phyloP scores from a whole-genome alignment of 2,113 vertebrate genomes.

The Rhinolophus ferrumequinum region DNA sequence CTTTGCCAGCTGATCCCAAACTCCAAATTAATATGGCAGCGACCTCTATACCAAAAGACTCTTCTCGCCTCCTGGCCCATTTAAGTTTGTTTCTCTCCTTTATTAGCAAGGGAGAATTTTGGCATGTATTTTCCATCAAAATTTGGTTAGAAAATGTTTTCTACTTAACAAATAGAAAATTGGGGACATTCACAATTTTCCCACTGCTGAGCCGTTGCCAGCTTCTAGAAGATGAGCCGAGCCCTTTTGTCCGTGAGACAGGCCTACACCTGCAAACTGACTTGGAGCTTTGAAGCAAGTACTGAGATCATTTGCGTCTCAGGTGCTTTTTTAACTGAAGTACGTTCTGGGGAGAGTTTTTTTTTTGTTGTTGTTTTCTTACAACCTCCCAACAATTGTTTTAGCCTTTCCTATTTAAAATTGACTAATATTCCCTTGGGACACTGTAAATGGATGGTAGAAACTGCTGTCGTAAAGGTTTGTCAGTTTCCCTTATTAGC shows the following conservation, averaged over 20 bases:
- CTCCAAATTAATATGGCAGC: background rate
- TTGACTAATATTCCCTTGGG: background rate
- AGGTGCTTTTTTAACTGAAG: background rate
- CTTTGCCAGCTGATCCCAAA: constrained; percentile 2
- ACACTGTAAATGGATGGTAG: background rate
- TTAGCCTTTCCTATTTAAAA: background rate
- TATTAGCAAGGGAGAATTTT: background rate
- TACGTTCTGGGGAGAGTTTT: background rate
- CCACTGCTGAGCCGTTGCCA: background rate
- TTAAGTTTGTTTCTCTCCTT: background rate
- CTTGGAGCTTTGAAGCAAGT: background rate
- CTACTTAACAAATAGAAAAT: constrained; percentile 7
- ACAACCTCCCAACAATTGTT: background rate
- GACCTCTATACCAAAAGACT: background rate
- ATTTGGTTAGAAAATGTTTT: constrained; percentile 41
- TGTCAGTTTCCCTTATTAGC: background rate
- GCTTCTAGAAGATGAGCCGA: background rate
- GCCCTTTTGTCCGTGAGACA: background rate
- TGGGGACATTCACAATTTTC: background rate
- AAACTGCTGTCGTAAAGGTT: background rate
- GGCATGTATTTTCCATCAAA: background rate
- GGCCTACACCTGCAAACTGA: background rate
- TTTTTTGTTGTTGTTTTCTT: background rate
- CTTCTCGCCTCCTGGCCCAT: background rate
- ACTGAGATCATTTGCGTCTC: background rate